Evolutionary conservation across 2,113 vertebrate species (phyloP), one percentile per base, ranked within the genome.

Genomic region (Talpa occidentalis): DNA sequence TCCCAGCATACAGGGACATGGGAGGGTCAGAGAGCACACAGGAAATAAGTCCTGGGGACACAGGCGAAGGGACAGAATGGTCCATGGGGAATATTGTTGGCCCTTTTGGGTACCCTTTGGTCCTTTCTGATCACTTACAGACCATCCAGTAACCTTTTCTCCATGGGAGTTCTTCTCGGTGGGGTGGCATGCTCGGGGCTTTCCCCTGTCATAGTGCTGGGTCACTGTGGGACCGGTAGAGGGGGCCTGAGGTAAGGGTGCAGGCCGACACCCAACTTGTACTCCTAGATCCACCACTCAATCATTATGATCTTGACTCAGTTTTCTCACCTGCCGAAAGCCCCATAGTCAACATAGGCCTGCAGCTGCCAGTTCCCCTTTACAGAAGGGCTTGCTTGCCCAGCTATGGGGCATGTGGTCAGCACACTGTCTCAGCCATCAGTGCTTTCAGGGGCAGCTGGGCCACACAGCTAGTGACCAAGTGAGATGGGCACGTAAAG

Each of bases 161-260:
- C 70, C 10, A 2, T 5, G 19, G 49, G 37, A 79, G 21, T 17
- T 21, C 59, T 52, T 69, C 44, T 30, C 42, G 35, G 59, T 10
- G 37, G 70, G 15, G 5, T 22, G 59, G 49, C 22, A 59, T 40
- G 30, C 26, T 21, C 70, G 30, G n/a, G 11, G 6, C 32, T 52
- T 90, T 83, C 44, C 52, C 15, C 12, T 14, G 17, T 8, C 52
- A 7, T 11, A 1, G 52, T 8, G 15, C 67, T 30, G 30, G 30
- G n/a, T 22, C 37, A 19, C 35, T 16, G 44, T 6, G 8, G 35
- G 60, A 3, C 16, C 7, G 21, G 4, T 10, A 42, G 70, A 60
- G 28, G 21, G 11, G 6, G 70, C 2, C 0, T 1, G 16, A 8
- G 10, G 11, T 30, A 44, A 37, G 32, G 8, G 24, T 19, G 12